Percentiles rank a stretch among this genome's conserved stretches.
Evolutionary conservation across 2,888 invertebrate species (phyloP).

Genomic region (Notodonta dromedarius): DNA sequence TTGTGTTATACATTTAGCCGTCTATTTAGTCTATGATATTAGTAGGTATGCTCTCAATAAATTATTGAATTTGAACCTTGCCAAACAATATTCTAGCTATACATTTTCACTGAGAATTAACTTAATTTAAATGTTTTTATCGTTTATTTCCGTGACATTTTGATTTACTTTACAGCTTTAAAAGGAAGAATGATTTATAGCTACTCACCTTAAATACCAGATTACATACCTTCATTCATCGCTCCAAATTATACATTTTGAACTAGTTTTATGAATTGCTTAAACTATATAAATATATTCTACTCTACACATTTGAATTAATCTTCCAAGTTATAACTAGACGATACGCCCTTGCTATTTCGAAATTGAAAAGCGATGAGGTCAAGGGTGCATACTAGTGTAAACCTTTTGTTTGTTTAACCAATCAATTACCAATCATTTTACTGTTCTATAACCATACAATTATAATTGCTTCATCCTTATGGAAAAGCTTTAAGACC

Average conservation of each 20-base stretch:
- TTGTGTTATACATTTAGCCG: too few relatives aligned
- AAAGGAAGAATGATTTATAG: not conserved
- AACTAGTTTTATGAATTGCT: not conserved
- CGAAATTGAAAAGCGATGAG: not conserved
- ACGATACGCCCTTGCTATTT: not conserved
- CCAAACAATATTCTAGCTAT: not conserved
- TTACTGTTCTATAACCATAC: not conserved
- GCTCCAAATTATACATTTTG: not conserved
- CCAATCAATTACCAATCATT: not conserved
- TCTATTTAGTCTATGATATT: too few relatives aligned
- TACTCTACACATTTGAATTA: too few relatives aligned
- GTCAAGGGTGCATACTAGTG: not conserved
- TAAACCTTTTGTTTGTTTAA: slow-evolving; percentile 1
- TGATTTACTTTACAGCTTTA: not conserved
- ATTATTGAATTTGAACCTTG: not conserved
- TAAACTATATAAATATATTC: not conserved
- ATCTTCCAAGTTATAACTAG: too few relatives aligned
- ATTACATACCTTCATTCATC: not conserved
- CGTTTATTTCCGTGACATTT: not conserved
- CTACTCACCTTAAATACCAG: not conserved
- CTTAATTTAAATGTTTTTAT: not conserved
- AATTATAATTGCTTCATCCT: not conserved
- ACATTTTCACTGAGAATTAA: too few relatives aligned
- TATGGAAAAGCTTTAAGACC: not conserved
- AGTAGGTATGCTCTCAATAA: too few relatives aligned